phyloP scores from a whole-genome alignment of 2,113 vertebrate genomes.

The Mastomys natalensis region DNA sequence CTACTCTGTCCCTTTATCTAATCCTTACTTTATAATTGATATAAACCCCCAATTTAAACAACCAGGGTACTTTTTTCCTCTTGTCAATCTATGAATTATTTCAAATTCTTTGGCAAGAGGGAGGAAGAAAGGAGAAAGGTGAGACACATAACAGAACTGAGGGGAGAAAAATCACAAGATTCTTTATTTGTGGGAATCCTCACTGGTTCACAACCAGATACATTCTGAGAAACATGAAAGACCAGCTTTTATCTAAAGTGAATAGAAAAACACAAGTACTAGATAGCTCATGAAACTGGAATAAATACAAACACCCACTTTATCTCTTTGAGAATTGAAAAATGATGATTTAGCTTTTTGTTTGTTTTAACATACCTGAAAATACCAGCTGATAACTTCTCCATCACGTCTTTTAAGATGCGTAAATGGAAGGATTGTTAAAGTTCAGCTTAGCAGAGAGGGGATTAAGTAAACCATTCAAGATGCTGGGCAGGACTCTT shows the following conservation, averaged over 20 bases:
- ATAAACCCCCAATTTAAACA: not conserved
- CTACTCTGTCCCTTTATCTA: not conserved
- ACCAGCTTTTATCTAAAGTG: constrained; percentile 12
- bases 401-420: constrained; percentile 95
- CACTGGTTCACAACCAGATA: not conserved
- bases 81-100: not conserved
- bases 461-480: not conserved
- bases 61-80: not conserved
- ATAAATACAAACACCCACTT: not conserved
- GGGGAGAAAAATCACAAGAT: not conserved
- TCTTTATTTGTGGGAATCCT: not conserved
- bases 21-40: not conserved
- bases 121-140: not conserved
- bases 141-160: not conserved
- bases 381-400: constrained; percentile 92
- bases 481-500: not conserved
- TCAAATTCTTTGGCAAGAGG: not conserved
- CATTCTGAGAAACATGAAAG: not conserved
- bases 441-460: constrained; percentile 66
- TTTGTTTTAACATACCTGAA: constrained; percentile 89
- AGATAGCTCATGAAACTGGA: not conserved
- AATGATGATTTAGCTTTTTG: not conserved
- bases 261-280: not conserved
- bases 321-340: not conserved
- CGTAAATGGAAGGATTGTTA: constrained; percentile 90